Conservation (phyloP, 2,113 vertebrate species). For the Proteles cristata region DNA sequence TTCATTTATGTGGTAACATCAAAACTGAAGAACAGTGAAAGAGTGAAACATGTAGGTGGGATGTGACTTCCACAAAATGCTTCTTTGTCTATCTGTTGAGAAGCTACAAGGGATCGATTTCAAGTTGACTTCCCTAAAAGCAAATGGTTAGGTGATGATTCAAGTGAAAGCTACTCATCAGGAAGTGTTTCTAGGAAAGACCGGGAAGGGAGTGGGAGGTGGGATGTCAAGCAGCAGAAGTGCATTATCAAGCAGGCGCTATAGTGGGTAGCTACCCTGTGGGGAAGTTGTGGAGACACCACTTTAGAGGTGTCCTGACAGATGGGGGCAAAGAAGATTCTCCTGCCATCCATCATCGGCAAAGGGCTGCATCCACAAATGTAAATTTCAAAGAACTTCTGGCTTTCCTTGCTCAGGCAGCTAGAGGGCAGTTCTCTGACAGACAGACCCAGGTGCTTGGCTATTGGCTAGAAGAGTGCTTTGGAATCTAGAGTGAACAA, state of each 20-base stretch:
- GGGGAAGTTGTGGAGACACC: neutral
- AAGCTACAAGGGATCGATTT: neutral
- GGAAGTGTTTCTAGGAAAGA: neutral
- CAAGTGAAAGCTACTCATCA: neutral
- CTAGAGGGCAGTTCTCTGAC: neutral
- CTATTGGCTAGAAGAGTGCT: neutral
- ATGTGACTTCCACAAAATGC: neutral
- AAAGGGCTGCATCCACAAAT: neutral
- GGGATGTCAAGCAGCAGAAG: neutral
- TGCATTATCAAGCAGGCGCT: too few species aligned
- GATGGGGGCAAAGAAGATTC: neutral
- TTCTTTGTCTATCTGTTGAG: neutral
- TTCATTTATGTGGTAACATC: neutral
- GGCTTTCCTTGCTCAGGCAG: neutral
- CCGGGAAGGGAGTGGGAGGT: too few species aligned
- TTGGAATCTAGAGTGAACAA: neutral
- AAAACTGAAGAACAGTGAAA: neutral
- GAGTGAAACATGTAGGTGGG: neutral
- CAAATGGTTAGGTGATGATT: neutral
- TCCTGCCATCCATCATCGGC: rapidly evolving
- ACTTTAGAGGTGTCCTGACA: neutral
- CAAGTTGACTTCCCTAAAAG: neutral
- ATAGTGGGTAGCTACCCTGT: neutral
- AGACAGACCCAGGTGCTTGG: neutral
- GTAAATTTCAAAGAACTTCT: neutral